Evolutionary conservation across 2,113 vertebrate genomes (phyloP).

Genomic region (Psilopsiagon aurifrons): DNA sequence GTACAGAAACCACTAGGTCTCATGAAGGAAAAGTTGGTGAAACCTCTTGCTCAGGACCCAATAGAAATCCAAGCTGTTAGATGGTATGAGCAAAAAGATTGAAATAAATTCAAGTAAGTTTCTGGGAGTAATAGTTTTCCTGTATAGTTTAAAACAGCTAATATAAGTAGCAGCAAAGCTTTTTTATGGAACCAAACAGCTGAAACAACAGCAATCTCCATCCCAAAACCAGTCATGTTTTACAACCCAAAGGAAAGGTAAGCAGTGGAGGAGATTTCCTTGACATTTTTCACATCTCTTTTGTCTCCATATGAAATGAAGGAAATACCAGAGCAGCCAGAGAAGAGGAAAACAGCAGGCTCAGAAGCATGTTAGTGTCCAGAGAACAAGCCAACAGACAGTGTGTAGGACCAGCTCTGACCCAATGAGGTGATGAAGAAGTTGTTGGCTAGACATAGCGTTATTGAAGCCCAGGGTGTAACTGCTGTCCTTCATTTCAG

Average conservation of each 20-base stretch:
- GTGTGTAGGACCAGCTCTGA: not conserved
- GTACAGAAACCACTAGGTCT: not conserved
- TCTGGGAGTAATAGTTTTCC: not conserved
- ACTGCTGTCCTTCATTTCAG: conserved; percentile 48
- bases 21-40: not conserved
- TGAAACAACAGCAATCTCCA: not conserved
- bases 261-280: not conserved
- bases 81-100: not conserved
- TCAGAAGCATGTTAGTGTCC: not conserved
- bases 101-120: not conserved
- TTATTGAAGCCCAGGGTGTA: conserved; percentile 18
- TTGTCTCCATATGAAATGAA: not conserved
- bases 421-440: conserved; percentile 36
- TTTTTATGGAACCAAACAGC: not conserved
- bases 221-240: not conserved
- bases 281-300: not conserved
- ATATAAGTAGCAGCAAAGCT: not conserved
- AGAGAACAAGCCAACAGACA: not conserved
- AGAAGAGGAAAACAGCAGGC: conserved; percentile 12
- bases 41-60: not conserved
- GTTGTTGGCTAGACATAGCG: conserved; percentile 23
- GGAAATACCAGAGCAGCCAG: conserved; percentile 7
- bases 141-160: not conserved
- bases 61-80: not conserved
- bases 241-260: not conserved